Evolutionary conservation across 2,888 invertebrate genomes (phyloP).

Genomic region (Cremastinae sp.): DNA sequence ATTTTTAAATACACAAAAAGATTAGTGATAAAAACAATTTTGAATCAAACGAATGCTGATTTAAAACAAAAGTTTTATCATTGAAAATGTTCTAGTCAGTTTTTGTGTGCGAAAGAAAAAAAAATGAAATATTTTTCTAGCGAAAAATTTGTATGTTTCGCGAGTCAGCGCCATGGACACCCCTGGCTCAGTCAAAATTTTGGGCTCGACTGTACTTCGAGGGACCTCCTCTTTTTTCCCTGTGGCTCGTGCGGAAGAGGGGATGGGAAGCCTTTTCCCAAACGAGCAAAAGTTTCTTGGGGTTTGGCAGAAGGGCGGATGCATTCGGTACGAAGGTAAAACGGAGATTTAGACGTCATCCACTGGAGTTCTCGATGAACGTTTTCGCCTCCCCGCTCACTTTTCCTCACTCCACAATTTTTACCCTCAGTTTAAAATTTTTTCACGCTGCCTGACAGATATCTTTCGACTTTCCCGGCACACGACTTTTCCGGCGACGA

Average conservation of each 20-base stretch:
- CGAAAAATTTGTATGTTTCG: not conserved
- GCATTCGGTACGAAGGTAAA: conserved; percentile 75
- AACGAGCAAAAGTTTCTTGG: conserved; percentile 65
- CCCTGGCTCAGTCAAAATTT: conserved; percentile 61
- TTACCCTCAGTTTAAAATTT: conserved; percentile 51
- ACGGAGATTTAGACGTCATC: conserved; percentile 80
- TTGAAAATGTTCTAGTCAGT: no score
- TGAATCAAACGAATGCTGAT: no score
- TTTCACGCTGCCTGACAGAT: conserved; percentile 30
- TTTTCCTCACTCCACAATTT: conserved; percentile 28
- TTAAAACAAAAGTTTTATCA: no score
- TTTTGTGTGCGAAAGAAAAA: no score
- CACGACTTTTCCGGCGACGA: conserved; percentile 66
- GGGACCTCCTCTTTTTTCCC: conserved; percentile 64
- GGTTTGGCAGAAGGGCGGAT: conserved; percentile 77
- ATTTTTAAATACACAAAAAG: no score
- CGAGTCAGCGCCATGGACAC: conserved; percentile 56
- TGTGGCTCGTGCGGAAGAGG: conserved; percentile 55
- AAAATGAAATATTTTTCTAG: no score
- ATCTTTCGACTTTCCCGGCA: conserved; percentile 57
- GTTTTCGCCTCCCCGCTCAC: conserved; percentile 62
- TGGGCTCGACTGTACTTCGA: conserved; percentile 64
- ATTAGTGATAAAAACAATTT: no score
- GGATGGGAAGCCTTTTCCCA: conserved; percentile 58
- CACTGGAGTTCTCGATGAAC: conserved; percentile 72